These are phyloP conservation scores for Ephestia elutella DNA, from an alignment of 1,140 invertebrate genomes.

Conservation along the genomic window DNA sequence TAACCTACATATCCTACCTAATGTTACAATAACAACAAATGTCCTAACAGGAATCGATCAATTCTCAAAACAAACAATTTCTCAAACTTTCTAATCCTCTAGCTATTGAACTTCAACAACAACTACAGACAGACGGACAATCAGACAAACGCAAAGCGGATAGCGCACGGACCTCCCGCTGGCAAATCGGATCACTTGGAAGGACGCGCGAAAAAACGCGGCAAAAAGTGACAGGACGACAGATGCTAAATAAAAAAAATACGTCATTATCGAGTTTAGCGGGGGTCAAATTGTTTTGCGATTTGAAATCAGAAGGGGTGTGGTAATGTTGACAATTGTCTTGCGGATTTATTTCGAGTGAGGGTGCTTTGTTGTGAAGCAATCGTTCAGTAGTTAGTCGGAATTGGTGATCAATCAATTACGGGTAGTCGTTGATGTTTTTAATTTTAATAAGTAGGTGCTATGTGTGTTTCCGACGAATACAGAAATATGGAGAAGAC, in stretches of 20 bases:
- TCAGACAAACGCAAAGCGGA: constrained; percentile 40
- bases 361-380: constrained; percentile 1
- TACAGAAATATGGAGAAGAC: no score
- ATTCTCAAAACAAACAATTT: not conserved
- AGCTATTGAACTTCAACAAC: constrained; percentile 14
- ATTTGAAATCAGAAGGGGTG: constrained; percentile 40
- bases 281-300: constrained; percentile 40
- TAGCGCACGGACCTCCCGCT: constrained; percentile 53
- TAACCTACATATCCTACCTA: no score
- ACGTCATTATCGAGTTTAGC: constrained; percentile 46
- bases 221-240: constrained; percentile 45
- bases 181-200: constrained; percentile 55
- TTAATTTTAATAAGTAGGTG: no score
- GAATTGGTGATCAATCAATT: constrained; percentile 1
- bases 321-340: constrained; percentile 10
- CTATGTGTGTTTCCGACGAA: no score
- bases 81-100: constrained; percentile 49
- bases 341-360: constrained; percentile 8
- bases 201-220: constrained; percentile 37
- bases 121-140: constrained; percentile 44
- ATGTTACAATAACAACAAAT: not conserved
- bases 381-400: not conserved
- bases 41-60: not conserved
- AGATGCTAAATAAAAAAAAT: constrained; percentile 52
- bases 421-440: no score